Evolutionary conservation across 92 coral and sea anemone species (phyloP).

Genomic region (Montipora capitata): DNA sequence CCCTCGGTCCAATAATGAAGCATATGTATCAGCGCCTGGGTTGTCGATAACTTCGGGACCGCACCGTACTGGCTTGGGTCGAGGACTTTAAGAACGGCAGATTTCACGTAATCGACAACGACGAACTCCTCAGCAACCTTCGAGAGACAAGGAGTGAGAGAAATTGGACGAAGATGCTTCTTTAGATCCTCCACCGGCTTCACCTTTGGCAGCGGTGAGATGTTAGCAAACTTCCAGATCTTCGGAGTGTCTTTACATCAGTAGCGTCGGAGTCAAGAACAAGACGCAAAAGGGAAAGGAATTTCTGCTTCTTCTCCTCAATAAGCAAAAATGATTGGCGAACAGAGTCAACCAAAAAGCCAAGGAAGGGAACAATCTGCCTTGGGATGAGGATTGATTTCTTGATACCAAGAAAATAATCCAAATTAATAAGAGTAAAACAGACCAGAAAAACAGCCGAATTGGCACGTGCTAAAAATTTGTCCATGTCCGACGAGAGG

Average conservation of each 20-base stretch:
- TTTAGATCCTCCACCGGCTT: too few relatives aligned
- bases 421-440: slow-evolving; percentile 43
- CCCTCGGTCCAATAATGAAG: too few relatives aligned
- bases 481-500: slow-evolving; percentile 1
- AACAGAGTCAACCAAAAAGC: slow-evolving; percentile 55
- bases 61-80: too few relatives aligned
- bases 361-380: slow-evolving; percentile 47
- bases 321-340: slow-evolving; percentile 59
- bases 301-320: slow-evolving; percentile 47
- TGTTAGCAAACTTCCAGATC: too few relatives aligned
- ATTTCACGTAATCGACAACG: too few relatives aligned
- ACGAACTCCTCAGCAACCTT: too few relatives aligned
- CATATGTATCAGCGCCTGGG: too few relatives aligned
- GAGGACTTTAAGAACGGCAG: too few relatives aligned
- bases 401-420: slow-evolving; percentile 36
- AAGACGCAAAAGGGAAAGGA: slow-evolving; percentile 32
- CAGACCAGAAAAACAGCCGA: slow-evolving; percentile 38
- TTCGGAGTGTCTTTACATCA: slow-evolving; percentile 56
- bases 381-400: slow-evolving; percentile 61
- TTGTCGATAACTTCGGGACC: too few relatives aligned
- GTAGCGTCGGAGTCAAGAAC: slow-evolving; percentile 21
- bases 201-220: too few relatives aligned
- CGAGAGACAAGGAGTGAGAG: too few relatives aligned
- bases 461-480: slow-evolving; percentile 24
- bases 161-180: too few relatives aligned